Conservation (phyloP, 2,113 vertebrate species). For the Pholis gunnellus region DNA sequence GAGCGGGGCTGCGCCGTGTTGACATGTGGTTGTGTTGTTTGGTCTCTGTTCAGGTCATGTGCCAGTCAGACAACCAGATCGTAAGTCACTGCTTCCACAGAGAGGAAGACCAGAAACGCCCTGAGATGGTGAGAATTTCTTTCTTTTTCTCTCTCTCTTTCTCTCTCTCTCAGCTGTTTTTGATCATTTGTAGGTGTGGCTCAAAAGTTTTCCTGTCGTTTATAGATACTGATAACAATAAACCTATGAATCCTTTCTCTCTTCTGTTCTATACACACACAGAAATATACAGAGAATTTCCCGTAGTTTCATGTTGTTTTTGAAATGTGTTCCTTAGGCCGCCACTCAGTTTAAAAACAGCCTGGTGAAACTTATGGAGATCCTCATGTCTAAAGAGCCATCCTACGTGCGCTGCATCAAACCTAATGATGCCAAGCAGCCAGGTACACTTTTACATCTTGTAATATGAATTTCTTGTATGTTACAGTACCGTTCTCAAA, state of each 20-base stretch:
- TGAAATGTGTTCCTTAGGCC: slow-evolving; percentile 80
- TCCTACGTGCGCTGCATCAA: slow-evolving; percentile 98
- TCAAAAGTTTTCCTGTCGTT: neutral
- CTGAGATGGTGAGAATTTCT: slow-evolving; percentile 88
- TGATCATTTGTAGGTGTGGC: neutral
- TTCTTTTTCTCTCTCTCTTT: neutral
- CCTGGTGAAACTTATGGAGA: slow-evolving; percentile 94
- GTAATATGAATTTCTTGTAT: neutral
- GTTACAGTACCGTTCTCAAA: neutral
- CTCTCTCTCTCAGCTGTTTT: too few relatives aligned
- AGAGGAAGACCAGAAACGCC: slow-evolving; percentile 94
- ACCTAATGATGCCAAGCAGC: slow-evolving; percentile 95
- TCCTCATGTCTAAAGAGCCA: slow-evolving; percentile 96
- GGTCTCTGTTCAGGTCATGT: slow-evolving; percentile 88
- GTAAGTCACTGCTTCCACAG: slow-evolving; percentile 91
- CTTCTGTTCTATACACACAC: neutral
- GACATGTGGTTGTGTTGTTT: slow-evolving; percentile 58
- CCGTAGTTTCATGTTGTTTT: neutral
- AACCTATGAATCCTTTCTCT: neutral
- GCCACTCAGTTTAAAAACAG: slow-evolving; percentile 98
- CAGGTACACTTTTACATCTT: slow-evolving; percentile 81
- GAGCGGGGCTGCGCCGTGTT: slow-evolving; percentile 7
- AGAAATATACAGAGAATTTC: slow-evolving; percentile 12
- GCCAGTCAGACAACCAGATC: slow-evolving; percentile 92
- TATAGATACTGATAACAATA: neutral